phyloP scores from a whole-genome alignment of 2,797 vertebrate genomes.

The Picus viridis region DNA sequence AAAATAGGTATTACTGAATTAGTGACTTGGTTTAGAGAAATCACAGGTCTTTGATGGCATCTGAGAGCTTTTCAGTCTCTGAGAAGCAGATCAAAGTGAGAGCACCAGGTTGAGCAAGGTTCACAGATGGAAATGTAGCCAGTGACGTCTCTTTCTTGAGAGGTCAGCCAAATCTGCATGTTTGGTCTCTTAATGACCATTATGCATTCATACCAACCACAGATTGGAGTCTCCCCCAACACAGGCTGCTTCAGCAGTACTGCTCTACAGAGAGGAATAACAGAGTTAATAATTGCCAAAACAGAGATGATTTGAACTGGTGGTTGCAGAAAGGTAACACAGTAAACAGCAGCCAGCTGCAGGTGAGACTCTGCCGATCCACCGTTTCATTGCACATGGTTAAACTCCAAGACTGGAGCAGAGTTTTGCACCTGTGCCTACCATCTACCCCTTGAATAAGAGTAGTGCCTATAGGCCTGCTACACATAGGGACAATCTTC shows the following conservation, averaged over 20 bases:
- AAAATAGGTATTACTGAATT: not conserved
- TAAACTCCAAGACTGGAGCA: not conserved
- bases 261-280: not conserved
- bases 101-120: not conserved
- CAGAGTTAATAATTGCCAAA: not conserved
- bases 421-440: not conserved
- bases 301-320: not conserved
- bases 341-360: not conserved
- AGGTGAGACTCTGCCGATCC: not conserved
- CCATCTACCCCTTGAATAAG: not conserved
- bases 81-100: not conserved
- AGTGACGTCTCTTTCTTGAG: not conserved
- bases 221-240: not conserved
- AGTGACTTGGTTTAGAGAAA: not conserved
- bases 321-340: not conserved
- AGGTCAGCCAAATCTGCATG: not conserved
- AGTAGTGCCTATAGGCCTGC: not conserved
- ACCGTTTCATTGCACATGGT: not conserved
- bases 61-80: not conserved
- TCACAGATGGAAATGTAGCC: not conserved
- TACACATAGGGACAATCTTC: not conserved
- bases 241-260: not conserved
- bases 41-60: too few relatives aligned
- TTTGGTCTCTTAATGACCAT: not conserved
- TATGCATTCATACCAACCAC: not conserved